phyloP scores from a whole-genome alignment of 2,797 vertebrate species.

The Nothura maculosa region DNA sequence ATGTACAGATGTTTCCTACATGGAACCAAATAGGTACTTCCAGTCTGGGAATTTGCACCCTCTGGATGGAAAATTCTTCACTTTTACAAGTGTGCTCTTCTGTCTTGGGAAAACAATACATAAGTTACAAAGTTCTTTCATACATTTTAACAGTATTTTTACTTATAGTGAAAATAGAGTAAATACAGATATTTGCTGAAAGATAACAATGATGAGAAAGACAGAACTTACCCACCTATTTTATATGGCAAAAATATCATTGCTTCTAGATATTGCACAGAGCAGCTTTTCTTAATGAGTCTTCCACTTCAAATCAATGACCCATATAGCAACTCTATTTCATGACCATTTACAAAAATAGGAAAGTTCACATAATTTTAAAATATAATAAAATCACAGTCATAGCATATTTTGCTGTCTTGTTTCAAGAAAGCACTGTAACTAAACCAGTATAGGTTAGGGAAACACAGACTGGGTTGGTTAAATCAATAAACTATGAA shows the following conservation, averaged over 20 bases:
- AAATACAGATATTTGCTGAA: background rate
- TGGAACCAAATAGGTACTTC: background rate
- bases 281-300: background rate
- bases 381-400: background rate
- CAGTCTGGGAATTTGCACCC: background rate
- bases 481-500: background rate
- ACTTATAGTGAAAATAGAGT: background rate
- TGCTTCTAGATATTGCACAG: background rate
- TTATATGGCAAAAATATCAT: background rate
- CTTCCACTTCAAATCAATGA: background rate
- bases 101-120: background rate
- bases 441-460: background rate
- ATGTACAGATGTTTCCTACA: background rate
- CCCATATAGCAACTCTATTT: background rate
- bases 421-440: background rate
- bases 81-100: background rate
- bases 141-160: background rate
- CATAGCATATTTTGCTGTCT: background rate
- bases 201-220: background rate
- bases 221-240: background rate
- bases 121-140: background rate
- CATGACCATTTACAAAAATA: background rate
- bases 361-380: background rate
- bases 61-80: background rate
- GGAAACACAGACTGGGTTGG: background rate